Base-by-base conservation (phyloP, 2,113 vertebrate species). In the Malurus elegans region DNA sequence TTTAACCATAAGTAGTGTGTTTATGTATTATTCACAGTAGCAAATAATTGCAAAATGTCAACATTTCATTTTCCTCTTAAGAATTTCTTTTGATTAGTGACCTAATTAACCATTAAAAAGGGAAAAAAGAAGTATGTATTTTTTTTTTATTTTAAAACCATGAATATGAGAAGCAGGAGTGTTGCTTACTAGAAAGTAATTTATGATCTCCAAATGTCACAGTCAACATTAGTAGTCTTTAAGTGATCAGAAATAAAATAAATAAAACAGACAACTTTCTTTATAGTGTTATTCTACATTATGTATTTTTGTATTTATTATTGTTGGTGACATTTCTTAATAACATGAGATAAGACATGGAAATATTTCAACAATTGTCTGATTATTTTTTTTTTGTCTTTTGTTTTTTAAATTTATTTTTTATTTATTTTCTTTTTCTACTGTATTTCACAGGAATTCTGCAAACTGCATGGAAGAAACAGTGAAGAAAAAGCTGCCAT, bases 31-130 rank as follows among this genome's bases (percentile, higher is more conserved):
- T 97, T 97, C 96, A 97, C 97, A 97, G 96, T 96, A 95, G 95
- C 96, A 97, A 98, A 98, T 97, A 98, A 98, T 97, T 97, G 93
- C 95, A 97, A 97, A 98, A 98, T 97, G 95, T 97, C 97, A 98
- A 98, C 97, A 97, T 98, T 98, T 97, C 97, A 97, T 98, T 97
- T 98, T 97, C 92, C 93, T 97, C 92, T 96, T 96, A 98, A 96
- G 95, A 95, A 95, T 96, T 97, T 96, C 74, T 97, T 98, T 97
- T 98, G 97, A 98, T 97, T 97, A 97, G 94, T 98, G 97, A 98
- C 96, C 96, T 98, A 97, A 98, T 97, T 98, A 98, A 96, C 88
- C 95, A 97, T 98, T 98, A 96, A 97, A 95, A 95, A 90, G 57
- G 5, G 12, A 40, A 91, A 91, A 91, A 97, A 95, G 10, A 40